Evolutionary conservation across 2,888 invertebrate species (phyloP).

Genomic region (Cephus pulcher): DNA sequence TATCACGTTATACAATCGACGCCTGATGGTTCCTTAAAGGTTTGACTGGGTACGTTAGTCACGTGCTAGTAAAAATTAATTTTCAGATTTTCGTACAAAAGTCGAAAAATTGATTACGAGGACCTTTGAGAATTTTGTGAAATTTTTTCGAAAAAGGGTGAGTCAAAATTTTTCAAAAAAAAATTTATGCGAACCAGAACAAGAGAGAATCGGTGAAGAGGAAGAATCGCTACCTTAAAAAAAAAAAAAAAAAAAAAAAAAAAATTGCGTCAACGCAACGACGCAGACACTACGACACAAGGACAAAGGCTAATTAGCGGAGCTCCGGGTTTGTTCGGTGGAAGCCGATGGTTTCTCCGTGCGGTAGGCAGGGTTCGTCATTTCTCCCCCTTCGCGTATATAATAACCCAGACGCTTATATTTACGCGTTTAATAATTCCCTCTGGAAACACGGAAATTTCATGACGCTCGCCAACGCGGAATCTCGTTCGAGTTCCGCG

Average conservation of each 20-base stretch:
- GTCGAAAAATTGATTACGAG: no score
- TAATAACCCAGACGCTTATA: not conserved
- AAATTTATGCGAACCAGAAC: not conserved
- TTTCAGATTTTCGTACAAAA: not conserved
- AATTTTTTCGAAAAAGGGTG: not conserved
- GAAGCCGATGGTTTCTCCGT: not conserved
- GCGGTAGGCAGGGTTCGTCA: not conserved
- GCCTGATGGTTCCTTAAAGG: not conserved
- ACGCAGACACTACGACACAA: conserved; percentile 1
- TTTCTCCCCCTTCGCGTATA: not conserved
- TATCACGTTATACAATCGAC: not conserved
- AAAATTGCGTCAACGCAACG: not conserved
- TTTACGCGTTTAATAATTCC: not conserved
- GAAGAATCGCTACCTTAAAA: not conserved
- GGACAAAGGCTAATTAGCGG: conserved; percentile 28
- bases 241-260: not conserved
- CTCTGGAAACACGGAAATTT: not conserved
- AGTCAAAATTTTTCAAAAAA: not conserved
- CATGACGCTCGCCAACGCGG: not conserved
- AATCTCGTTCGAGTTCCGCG: not conserved
- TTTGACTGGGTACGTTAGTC: not conserved
- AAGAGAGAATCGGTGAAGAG: not conserved
- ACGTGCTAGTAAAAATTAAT: not conserved
- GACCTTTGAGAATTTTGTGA: no score
- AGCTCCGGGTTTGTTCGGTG: conserved; percentile 9